A percentile compares a stretch with the other conserved stretches of the same genome.
These are phyloP conservation scores for Epinephelus coioides DNA, from an alignment of 2,797 vertebrate genomes.

Conservation along the genomic window DNA sequence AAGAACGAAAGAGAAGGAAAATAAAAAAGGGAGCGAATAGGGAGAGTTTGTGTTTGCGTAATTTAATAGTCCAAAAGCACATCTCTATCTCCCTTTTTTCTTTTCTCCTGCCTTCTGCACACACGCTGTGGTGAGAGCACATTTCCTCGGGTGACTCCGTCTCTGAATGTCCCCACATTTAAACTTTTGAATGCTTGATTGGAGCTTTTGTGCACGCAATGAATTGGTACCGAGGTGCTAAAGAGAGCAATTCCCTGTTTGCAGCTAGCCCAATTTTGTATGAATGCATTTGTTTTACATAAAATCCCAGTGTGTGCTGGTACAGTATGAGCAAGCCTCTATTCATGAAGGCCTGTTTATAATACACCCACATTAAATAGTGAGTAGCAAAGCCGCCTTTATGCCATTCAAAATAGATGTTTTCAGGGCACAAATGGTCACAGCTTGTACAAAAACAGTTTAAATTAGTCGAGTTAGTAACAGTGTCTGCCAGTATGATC, in stretches of 20 bases:
- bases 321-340: conserved; percentile 38
- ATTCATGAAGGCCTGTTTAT: conserved; percentile 46
- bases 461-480: conserved; percentile 44
- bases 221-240: conserved; percentile 56
- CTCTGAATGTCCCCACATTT: conserved; percentile 46
- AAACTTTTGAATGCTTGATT: conserved; percentile 49
- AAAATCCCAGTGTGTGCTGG: conserved; percentile 40
- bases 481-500: conserved; percentile 24
- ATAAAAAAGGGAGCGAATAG: background rate
- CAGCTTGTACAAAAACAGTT: conserved; percentile 28
- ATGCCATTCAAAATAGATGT: conserved; percentile 45
- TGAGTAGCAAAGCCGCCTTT: conserved; percentile 34
- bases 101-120: conserved; percentile 8
- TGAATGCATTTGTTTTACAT: conserved; percentile 64
- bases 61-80: conserved; percentile 23
- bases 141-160: conserved; percentile 19
- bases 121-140: conserved; percentile 31
- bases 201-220: conserved; percentile 57
- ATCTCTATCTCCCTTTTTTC: conserved; percentile 2
- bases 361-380: conserved; percentile 42
- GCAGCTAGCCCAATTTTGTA: conserved; percentile 30
- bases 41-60: conserved; percentile 14
- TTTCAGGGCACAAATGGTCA: conserved; percentile 30
- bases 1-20: background rate
- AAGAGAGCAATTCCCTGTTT: conserved; percentile 42